A percentile compares a stretch with the other conserved stretches of the same genome.
These are phyloP conservation scores for Rhinoraja longicauda DNA, from an alignment of 2,797 vertebrate genomes.

Conservation along the genomic window DNA sequence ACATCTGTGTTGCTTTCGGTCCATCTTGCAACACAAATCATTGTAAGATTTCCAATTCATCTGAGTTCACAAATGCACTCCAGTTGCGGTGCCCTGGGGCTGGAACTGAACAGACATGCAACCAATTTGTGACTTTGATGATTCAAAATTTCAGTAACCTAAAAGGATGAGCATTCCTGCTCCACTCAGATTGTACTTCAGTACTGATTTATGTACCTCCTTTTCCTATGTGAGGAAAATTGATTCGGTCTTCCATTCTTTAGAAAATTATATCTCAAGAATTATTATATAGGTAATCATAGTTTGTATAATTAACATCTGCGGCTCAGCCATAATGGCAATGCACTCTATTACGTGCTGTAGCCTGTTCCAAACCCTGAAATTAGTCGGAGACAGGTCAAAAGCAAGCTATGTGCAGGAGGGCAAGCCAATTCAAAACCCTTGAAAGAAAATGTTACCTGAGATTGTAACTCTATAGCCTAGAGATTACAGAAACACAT, in stretches of 20 bases:
- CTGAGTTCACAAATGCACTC: conserved; percentile 10
- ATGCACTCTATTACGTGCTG: not conserved
- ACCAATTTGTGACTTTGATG: conserved; percentile 4
- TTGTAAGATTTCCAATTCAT: conserved; percentile 23
- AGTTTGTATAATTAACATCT: not conserved
- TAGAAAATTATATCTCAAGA: conserved; percentile 15
- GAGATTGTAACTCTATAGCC: conserved; percentile 6
- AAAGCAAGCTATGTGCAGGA: conserved; percentile 6
- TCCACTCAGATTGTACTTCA: not conserved
- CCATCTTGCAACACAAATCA: not conserved
- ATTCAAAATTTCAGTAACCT: not conserved
- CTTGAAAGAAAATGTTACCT: conserved; percentile 24
- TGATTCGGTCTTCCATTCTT: not conserved
- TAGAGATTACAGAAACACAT: conserved; percentile 9
- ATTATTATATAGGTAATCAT: conserved; percentile 14
- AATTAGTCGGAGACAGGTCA: conserved; percentile 28
- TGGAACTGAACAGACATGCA: not conserved
- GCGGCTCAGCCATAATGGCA: not conserved
- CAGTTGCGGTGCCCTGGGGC: not conserved
- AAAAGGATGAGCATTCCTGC: not conserved
- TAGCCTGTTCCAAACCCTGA: conserved; percentile 23
- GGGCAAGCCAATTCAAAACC: not conserved
- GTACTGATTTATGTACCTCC: conserved; percentile 13
- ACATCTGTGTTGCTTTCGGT: not conserved
- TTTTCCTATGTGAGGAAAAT: conserved; percentile 5